Evolutionary conservation across 2,113 vertebrate species (phyloP), one percentile per base, ranked within the genome.

Genomic region (Epinephelus moara): DNA sequence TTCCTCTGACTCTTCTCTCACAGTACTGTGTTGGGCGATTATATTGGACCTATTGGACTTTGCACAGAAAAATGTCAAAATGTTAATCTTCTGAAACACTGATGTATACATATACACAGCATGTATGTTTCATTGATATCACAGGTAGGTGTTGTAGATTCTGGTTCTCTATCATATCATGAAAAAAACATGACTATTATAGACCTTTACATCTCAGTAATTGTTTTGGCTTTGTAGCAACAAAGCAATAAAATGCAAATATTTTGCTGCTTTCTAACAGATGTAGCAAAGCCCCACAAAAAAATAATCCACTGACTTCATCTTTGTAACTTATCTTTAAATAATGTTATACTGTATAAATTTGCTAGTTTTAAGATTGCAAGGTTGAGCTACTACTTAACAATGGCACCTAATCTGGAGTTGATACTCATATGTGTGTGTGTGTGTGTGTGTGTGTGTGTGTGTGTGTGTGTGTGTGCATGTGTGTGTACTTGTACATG

Each of bases 141-240:
- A 5, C 64, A 69, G 11, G 57, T 77, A 45, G 25, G n/a, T 72
- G 37, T 75, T 89, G 78, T 72, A 78, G 81, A 80, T 83, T 80
- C 73, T 83, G 85, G 66, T 81, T 88, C 66, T 89, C 75, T 75
- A 59, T 14, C 45, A 37, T 61, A 57, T 73, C 78, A 82, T 47
- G 30, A 30, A 71, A 64, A 64, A 82, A 72, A 52, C 14, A 60
- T 30, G 4, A 55, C 23, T 23, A 0, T 53, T 42, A 30, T 3
- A 10, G 18, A 55, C 19, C 14, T 52, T 70, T 60, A 60, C 14
- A 77, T 60, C 63, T 63, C 6, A 37, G 18, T 49, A 74, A 59
- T 3, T 8, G 11, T 47, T 27, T 70, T 53, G 47, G 21, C 27
- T 75, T 45, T 75, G 49, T 49, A 23, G 45, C 55, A 1, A 56